These are phyloP conservation scores for Dicyrtomina minuta DNA, from an alignment of 2,888 invertebrate genomes.

Conservation along the genomic window DNA sequence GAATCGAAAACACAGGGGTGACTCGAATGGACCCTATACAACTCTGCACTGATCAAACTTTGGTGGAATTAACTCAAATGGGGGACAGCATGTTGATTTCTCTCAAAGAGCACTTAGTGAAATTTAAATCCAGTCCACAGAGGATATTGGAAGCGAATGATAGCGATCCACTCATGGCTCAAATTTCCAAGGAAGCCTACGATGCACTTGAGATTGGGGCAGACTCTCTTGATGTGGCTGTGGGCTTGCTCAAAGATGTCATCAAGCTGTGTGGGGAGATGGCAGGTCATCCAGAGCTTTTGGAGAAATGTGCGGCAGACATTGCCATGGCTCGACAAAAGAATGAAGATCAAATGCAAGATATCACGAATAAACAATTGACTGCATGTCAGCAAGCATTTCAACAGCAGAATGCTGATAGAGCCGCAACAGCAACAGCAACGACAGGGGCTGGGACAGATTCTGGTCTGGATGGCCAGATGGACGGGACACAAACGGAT, in stretches of 20 bases:
- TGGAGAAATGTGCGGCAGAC: slow-evolving; percentile 4
- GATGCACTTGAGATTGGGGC: slow-evolving; percentile 22
- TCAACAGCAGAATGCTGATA: background rate
- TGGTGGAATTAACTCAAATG: background rate
- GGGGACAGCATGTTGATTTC: slow-evolving; percentile 4
- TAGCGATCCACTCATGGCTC: background rate
- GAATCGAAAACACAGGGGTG: slow-evolving; percentile 20
- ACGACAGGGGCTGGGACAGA: background rate
- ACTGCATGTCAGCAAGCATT: background rate
- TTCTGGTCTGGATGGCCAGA: background rate
- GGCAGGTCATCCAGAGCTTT: slow-evolving; percentile 1
- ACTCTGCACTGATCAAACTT: slow-evolving; percentile 19
- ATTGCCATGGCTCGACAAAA: slow-evolving; percentile 5
- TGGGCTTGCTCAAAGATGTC: slow-evolving; percentile 17
- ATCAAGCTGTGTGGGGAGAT: slow-evolving; percentile 10
- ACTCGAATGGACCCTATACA: slow-evolving; percentile 26
- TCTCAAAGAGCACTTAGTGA: slow-evolving; percentile 2
- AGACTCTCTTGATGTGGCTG: slow-evolving; percentile 18
- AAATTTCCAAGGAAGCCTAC: slow-evolving; percentile 15
- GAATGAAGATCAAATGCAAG: background rate
- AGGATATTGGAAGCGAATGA: background rate
- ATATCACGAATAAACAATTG: background rate
- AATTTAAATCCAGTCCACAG: background rate
- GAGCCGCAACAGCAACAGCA: background rate
- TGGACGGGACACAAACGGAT: background rate